Conservation (phyloP, 2,888 invertebrate species). For the Nomada ruficornis region DNA sequence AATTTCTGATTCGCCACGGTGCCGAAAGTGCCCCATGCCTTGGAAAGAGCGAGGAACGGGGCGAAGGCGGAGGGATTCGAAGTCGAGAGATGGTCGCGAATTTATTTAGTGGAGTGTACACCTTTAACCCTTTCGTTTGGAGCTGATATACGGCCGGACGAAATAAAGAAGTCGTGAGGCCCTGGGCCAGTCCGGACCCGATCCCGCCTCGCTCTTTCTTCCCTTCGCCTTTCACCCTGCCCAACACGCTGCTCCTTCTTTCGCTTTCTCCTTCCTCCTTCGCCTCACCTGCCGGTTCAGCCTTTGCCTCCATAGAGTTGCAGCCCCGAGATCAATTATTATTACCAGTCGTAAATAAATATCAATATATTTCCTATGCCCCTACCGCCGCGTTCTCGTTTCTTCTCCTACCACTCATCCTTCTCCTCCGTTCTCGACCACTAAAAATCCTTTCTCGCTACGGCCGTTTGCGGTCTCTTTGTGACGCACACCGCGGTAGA, state of each 20-base stretch:
- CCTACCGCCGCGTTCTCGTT: conserved; percentile 45
- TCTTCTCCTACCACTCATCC: conserved; percentile 1
- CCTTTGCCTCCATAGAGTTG: conserved; percentile 65
- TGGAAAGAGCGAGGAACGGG: conserved; percentile 4
- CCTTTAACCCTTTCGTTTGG: conserved; percentile 77
- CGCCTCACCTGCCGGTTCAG: conserved; percentile 15
- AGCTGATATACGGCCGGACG: conserved; percentile 77
- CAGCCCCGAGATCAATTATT: conserved; percentile 77
- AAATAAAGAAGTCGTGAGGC: conserved; percentile 77
- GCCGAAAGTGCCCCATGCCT: conserved; percentile 32
- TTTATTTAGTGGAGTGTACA: conserved; percentile 74
- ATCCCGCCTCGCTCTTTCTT: conserved; percentile 21
- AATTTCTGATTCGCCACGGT: conserved; percentile 42
- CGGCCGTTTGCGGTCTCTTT: conserved; percentile 75
- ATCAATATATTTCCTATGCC: conserved; percentile 73
- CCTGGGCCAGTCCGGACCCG: conserved; percentile 63
- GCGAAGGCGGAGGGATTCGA: conserved; percentile 38
- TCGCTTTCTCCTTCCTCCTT: conserved; percentile 27
- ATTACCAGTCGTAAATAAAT: conserved; percentile 79
- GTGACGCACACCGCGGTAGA: conserved; percentile 74
- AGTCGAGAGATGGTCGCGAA: conserved; percentile 60
- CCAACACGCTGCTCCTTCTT: conserved; percentile 2
- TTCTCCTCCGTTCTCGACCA: conserved; percentile 49
- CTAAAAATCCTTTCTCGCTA: conserved; percentile 72
- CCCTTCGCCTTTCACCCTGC: neutral